These are phyloP conservation scores for Hofmannophila pseudospretella DNA, from an alignment of 2,888 invertebrate genomes.

Conservation along the genomic window DNA sequence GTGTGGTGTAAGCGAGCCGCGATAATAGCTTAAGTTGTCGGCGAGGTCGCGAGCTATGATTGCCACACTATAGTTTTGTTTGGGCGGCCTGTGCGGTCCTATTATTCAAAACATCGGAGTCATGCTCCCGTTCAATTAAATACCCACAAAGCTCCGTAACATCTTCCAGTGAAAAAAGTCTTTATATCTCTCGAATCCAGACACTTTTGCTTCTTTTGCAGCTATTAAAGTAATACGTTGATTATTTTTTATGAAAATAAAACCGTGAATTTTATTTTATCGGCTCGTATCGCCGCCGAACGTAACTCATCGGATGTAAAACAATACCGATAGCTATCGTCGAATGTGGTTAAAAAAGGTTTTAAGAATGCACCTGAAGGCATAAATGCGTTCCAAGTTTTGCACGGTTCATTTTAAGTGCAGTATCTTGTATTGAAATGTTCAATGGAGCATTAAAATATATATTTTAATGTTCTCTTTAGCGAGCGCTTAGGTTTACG, in stretches of 20 bases:
- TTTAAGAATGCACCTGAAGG: conserved; percentile 46
- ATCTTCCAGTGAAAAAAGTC: conserved; percentile 48
- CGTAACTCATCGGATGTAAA: conserved; percentile 63
- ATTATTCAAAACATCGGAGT: conserved; percentile 65
- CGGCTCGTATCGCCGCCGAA: conserved; percentile 46
- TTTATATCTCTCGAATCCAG: conserved; percentile 49
- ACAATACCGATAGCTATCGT: conserved; percentile 68
- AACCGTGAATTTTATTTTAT: conserved; percentile 61
- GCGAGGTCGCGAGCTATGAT: too few relatives aligned
- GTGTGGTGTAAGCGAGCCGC: too few relatives aligned
- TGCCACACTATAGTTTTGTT: conserved; percentile 29
- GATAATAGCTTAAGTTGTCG: too few relatives aligned
- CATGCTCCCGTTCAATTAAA: conserved; percentile 67
- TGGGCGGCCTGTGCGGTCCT: conserved; percentile 41
- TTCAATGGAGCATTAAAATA: conserved; percentile 41
- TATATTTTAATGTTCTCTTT: conserved; percentile 22
- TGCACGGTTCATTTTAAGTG: conserved; percentile 58
- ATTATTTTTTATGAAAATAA: conserved; percentile 48
- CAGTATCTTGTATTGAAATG: conserved; percentile 55
- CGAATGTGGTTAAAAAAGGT: conserved; percentile 56
- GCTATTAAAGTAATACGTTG: conserved; percentile 64
- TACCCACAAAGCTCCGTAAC: conserved; percentile 48
- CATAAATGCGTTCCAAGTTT: conserved; percentile 49
- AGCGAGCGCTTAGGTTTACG: conserved; percentile 8
- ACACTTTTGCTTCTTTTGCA: conserved; percentile 51